Base-by-base conservation (phyloP, 2,888 invertebrate species). In the Watsonalla binaria region DNA sequence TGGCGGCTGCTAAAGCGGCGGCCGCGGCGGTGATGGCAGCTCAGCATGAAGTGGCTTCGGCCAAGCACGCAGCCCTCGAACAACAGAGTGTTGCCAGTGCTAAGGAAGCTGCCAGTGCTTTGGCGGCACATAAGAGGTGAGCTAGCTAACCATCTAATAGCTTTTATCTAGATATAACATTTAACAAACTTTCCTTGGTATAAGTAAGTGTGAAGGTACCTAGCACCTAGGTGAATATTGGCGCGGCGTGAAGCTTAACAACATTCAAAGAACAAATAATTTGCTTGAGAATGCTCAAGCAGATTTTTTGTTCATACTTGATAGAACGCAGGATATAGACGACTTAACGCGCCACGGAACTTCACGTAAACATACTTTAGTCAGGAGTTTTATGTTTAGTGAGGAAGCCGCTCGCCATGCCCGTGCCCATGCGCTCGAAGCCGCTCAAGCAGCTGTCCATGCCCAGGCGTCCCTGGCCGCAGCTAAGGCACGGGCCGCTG, bases 1-100 rank as follows among this genome's bases (percentile, higher is more conserved):
- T 95, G 51, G 93, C 95, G 5, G 93, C 94, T 0, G 96, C 95
- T 0, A 95, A 95, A 67, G 93, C 95, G 59, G 95, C 95, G 0
- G 93, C 94, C 0, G 88, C 92, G 0, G 94, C 94, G 53, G 95
- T 95, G 6, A 90, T 93, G 69, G 86, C 93, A 11, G 95, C 95
- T 0, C 95, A 95, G 70, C 94, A 94, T 51, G 93, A 94, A 60
- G 95, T 95, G 33, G 92, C 94, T 39, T 93, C 93, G 0, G 95
- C 94, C 5, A 95, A 95, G 70, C 94, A 95, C 59, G 92, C 93
- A 0, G 94, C 95, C 0, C 77, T 94, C 6, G 91, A 94, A 64
- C 95, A 95, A 59, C 95, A 95, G 71, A 93, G 93, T 62, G 85
- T 94, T 37, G 95, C 95, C 45, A 92, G 93, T 63, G 94, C 94